These are phyloP conservation scores for Pammene aurita DNA, from an alignment of 2,888 invertebrate species.

Conservation along the genomic window DNA sequence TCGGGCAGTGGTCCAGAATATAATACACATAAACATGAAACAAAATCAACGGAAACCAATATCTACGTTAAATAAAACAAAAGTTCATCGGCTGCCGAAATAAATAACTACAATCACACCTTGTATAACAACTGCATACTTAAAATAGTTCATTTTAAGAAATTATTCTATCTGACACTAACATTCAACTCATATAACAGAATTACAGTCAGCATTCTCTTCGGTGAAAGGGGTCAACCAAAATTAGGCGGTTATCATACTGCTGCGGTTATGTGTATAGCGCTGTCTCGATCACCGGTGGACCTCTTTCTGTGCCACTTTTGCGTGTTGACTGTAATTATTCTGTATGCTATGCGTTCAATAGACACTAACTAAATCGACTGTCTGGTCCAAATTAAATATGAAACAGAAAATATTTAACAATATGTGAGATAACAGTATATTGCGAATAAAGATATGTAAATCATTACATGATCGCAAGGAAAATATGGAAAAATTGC, in stretches of 20 bases:
- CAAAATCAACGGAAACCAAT: constrained; percentile 45
- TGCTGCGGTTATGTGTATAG: no score
- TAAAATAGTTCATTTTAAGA: constrained; percentile 27
- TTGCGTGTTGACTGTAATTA: no score
- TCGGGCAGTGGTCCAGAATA: constrained; percentile 66
- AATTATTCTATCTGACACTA: constrained; percentile 9
- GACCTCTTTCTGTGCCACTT: no score
- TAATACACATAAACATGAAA: constrained; percentile 49
- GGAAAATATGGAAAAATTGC: constrained; percentile 34
- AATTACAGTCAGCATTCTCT: no score
- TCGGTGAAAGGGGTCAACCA: no score
- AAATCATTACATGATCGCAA: constrained; percentile 23
- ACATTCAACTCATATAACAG: not conserved
- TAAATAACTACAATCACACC: constrained; percentile 40
- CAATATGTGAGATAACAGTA: constrained; percentile 22
- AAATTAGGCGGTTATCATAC: no score
- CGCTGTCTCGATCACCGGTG: no score
- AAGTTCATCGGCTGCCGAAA: constrained; percentile 34
- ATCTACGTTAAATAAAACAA: constrained; percentile 38
- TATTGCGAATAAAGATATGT: constrained; percentile 22
- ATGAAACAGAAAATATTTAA: constrained; percentile 20
- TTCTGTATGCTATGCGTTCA: no score
- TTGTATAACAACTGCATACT: constrained; percentile 35
- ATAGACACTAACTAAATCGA: constrained; percentile 21
- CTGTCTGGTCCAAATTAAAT: constrained; percentile 22